These are phyloP conservation scores for Megaceryle maxima DNA, from an alignment of 2,113 vertebrate species.

Conservation along the genomic window DNA sequence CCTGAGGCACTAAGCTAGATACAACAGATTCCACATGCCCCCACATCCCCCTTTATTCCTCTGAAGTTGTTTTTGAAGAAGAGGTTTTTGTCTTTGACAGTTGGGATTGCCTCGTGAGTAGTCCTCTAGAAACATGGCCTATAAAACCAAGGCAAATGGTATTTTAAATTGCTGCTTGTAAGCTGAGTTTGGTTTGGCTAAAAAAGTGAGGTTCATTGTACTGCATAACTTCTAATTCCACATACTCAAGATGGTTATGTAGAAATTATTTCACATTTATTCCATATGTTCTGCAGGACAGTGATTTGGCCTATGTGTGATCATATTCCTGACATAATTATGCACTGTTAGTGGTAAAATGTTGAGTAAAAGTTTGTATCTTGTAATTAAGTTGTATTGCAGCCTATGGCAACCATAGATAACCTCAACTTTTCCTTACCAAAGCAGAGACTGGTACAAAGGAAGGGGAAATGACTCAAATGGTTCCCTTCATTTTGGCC, in stretches of 20 bases:
- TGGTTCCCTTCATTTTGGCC: background rate
- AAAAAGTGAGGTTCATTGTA: background rate
- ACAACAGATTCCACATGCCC: background rate
- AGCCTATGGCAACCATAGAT: background rate
- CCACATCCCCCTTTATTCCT: fast-evolving
- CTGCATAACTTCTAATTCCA: background rate
- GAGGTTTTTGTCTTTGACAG: background rate
- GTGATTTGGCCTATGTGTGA: background rate
- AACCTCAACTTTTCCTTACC: background rate
- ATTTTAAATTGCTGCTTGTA: background rate
- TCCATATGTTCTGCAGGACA: background rate
- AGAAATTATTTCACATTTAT: background rate
- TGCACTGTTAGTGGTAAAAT: background rate
- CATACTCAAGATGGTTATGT: background rate
- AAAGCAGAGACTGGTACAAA: background rate
- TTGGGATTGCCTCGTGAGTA: background rate
- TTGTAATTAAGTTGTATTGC: background rate
- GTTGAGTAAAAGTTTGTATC: background rate
- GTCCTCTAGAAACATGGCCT: background rate
- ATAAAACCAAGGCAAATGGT: background rate
- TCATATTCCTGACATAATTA: background rate
- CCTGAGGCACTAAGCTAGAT: background rate
- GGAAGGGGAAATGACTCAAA: background rate
- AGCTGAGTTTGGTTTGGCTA: background rate
- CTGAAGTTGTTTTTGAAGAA: background rate